Conservation (phyloP, 1,140 invertebrate genomes). For the Portunus trituberculatus region DNA sequence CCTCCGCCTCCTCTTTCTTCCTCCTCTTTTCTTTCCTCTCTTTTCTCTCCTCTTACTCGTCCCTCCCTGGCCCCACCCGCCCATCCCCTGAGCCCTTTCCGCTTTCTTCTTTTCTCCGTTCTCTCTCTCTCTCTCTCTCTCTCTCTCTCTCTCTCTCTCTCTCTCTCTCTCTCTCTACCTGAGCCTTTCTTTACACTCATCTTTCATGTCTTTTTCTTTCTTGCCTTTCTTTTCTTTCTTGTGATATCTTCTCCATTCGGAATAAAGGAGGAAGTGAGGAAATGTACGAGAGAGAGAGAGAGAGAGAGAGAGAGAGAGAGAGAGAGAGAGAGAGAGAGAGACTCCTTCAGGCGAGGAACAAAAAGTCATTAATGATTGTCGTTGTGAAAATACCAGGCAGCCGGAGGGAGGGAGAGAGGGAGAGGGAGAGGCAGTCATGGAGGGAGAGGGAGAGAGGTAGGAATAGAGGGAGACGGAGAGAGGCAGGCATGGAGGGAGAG, state of each 20-base stretch:
- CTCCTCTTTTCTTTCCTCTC: not conserved
- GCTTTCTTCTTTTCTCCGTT: not conserved
- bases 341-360: conserved; percentile 36
- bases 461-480: not conserved
- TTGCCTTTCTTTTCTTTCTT: not conserved
- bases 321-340: conserved; percentile 20
- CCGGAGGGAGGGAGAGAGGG: conserved; percentile 17
- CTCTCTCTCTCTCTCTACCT: not conserved
- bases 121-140: not conserved
- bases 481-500: not conserved
- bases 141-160: not conserved
- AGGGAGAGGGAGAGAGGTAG: conserved; percentile 2
- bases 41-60: not conserved
- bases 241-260: too few species aligned
- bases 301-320: conserved; percentile 12
- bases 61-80: not conserved
- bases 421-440: not conserved
- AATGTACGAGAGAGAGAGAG: not conserved
- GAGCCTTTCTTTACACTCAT: not conserved
- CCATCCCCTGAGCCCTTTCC: not conserved
- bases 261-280: too few species aligned
- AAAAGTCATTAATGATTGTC: conserved; percentile 71
- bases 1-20: conserved; percentile 32
- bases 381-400: conserved; percentile 66
- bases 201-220: not conserved